phyloP scores from a whole-genome alignment of 1,140 invertebrate genomes.

The Procambarus virginalis region DNA sequence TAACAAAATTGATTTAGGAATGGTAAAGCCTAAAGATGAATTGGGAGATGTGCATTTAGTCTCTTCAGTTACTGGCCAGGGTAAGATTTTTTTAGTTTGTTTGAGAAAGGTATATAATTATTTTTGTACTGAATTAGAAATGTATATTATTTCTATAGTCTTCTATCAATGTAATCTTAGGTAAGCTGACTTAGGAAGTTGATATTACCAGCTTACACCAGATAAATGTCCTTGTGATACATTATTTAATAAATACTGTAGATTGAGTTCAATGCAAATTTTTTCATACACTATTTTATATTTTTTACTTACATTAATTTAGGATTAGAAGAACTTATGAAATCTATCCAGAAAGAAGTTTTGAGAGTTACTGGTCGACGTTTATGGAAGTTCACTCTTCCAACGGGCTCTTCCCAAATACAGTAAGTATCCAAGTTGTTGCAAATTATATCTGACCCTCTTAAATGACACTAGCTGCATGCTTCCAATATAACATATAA shows the following conservation, averaged over 20 bases:
- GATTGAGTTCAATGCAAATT: no score
- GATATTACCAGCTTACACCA: no score
- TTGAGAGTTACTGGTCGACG: conserved; percentile 40
- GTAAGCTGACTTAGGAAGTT: no score
- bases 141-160: background rate
- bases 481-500: background rate
- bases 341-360: conserved; percentile 20
- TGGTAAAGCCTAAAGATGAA: conserved; percentile 48
- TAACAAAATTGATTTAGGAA: conserved; percentile 84
- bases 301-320: conserved; percentile 4
- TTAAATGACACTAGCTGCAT: background rate
- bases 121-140: background rate
- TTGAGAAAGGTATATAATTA: background rate
- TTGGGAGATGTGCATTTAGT: conserved; percentile 72
- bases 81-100: conserved; percentile 6
- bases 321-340: conserved; percentile 34
- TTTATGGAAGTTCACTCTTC: conserved; percentile 40
- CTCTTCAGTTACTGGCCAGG: conserved; percentile 49
- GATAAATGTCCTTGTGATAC: no score
- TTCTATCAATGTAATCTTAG: no score
- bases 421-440: conserved; percentile 20
- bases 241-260: no score
- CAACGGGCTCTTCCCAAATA: conserved; percentile 52
- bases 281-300: no score
- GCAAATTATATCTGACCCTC: background rate